Evolutionary conservation across 2,888 invertebrate genomes (phyloP).

Genomic region (Cryptus armator): DNA sequence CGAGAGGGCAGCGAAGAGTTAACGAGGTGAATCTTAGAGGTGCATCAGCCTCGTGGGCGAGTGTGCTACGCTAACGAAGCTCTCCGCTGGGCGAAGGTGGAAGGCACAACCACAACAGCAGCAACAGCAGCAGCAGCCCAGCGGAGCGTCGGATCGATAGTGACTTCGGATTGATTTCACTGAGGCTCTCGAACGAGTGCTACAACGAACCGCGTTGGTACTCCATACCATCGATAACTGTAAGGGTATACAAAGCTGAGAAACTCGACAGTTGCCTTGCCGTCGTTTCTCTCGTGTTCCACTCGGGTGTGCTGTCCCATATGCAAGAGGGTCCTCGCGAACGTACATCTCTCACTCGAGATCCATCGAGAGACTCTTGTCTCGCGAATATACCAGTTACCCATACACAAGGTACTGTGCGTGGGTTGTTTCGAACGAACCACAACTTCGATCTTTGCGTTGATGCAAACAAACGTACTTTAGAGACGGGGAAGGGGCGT

Average conservation of each 20-base stretch:
- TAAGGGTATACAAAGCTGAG: conserved; percentile 22
- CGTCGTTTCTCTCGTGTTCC: conserved; percentile 46
- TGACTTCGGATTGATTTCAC: conserved; percentile 73
- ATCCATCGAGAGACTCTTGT: conserved; percentile 60
- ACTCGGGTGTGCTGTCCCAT: conserved; percentile 54
- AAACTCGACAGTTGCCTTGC: conserved; percentile 31
- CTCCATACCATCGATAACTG: conserved; percentile 10
- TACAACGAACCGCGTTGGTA: conserved; percentile 10
- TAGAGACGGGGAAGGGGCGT: neutral
- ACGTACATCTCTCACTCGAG: conserved; percentile 62
- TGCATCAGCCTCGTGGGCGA: conserved; percentile 69
- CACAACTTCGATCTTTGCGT: conserved; percentile 58
- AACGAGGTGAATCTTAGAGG: conserved; percentile 70
- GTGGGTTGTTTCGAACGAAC: conserved; percentile 49
- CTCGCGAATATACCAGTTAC: conserved; percentile 35
- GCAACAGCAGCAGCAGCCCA: neutral
- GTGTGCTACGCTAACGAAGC: conserved; percentile 68
- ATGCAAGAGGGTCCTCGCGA: conserved; percentile 40
- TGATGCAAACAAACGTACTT: conserved; percentile 54
- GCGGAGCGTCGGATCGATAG: conserved; percentile 63
- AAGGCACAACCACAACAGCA: conserved; percentile 32
- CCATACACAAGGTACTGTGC: conserved; percentile 23
- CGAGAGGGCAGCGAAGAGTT: conserved; percentile 67
- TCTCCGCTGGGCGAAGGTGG: conserved; percentile 57
- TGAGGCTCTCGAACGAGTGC: conserved; percentile 54